phyloP scores from a whole-genome alignment of 2,113 vertebrate species.

The Cryptomyrus ogoouensis region DNA sequence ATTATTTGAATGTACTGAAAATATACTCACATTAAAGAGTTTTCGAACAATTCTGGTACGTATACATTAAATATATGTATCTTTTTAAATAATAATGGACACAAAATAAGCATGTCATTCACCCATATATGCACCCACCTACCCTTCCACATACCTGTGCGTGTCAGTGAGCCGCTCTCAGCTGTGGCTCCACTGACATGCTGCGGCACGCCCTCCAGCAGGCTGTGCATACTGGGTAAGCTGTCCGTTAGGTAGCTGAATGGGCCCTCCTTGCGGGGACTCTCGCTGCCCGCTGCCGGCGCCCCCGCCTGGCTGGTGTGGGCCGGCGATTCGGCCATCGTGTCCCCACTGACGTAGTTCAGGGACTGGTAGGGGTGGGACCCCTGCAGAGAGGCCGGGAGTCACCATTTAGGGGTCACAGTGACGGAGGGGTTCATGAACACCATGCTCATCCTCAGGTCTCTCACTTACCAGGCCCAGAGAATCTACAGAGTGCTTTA shows the following conservation, averaged over 20 bases:
- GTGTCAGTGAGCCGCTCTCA: slow-evolving; percentile 84
- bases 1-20: no score
- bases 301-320: slow-evolving; percentile 72
- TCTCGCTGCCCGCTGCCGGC: slow-evolving; percentile 70
- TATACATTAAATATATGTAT: no score
- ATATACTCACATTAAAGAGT: not conserved
- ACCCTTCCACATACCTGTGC: slow-evolving; percentile 66
- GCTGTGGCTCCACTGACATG: slow-evolving; percentile 63
- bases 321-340: slow-evolving; percentile 88
- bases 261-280: slow-evolving; percentile 90
- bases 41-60: not conserved
- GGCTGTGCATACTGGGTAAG: slow-evolving; percentile 91
- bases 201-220: slow-evolving; percentile 89
- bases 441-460: not conserved
- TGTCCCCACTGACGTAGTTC: slow-evolving; percentile 95
- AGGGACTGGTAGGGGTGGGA: slow-evolving; percentile 93
- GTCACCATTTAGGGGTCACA: not conserved
- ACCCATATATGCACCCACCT: not conserved
- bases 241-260: slow-evolving; percentile 94
- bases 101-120: not conserved
- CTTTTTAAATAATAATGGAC: no score
- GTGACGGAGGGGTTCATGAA: not conserved
- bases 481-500: not conserved
- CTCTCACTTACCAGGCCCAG: not conserved
- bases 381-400: slow-evolving; percentile 61